Evolutionary conservation across 2,113 vertebrate species (phyloP).

Genomic region (Oncorhynchus masou): DNA sequence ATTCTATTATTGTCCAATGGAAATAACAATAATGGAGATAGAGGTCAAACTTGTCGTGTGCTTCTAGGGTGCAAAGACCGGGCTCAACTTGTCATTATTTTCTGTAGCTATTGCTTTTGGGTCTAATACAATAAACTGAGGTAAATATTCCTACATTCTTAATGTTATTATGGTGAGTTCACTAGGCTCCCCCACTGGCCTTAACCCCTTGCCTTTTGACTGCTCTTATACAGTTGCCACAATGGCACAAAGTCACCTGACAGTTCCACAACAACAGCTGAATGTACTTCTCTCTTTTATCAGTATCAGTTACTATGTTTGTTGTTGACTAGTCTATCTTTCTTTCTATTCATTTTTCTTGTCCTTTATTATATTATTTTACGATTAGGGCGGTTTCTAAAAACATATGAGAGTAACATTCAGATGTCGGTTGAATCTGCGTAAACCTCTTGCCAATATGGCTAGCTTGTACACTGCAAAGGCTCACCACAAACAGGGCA

Average conservation of each 20-base stretch:
- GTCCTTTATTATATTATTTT: background rate
- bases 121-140: too few species aligned
- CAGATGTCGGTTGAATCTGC: constrained; percentile 70
- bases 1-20: too few species aligned
- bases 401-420: constrained; percentile 51
- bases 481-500: constrained; percentile 76
- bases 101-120: too few species aligned
- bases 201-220: constrained; percentile 77
- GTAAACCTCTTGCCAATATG: constrained; percentile 68
- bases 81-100: too few species aligned
- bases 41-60: too few species aligned
- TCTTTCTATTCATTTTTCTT: background rate
- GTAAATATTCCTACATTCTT: too few species aligned
- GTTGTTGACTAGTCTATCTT: background rate
- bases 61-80: too few species aligned
- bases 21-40: too few species aligned
- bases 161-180: background rate
- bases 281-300: constrained; percentile 53
- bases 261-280: constrained; percentile 74
- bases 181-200: constrained; percentile 61
- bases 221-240: constrained; percentile 65
- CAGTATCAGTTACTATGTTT: background rate
- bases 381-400: background rate
- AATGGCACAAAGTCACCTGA: constrained; percentile 68
- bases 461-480: constrained; percentile 68